A percentile compares a stretch with the other conserved stretches of the same genome.
These are phyloP conservation scores for Mesembrinibis cayennensis DNA, from an alignment of 2,113 vertebrate genomes.

Conservation along the genomic window DNA sequence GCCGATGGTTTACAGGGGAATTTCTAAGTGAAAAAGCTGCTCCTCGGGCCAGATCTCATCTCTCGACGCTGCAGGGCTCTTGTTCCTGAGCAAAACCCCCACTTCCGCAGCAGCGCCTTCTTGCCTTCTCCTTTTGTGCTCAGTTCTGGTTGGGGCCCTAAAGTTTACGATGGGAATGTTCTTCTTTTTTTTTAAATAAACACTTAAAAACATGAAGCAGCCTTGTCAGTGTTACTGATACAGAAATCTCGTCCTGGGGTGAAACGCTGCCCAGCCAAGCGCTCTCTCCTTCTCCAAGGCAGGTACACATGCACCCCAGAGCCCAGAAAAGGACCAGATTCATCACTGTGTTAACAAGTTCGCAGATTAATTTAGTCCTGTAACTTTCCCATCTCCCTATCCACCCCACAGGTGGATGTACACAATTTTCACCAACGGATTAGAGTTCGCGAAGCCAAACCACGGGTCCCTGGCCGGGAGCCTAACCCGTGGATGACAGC, in stretches of 20 bases:
- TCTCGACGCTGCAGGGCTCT: neutral
- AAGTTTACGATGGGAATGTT: neutral
- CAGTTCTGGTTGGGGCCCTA: neutral
- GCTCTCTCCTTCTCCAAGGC: neutral
- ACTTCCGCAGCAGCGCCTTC: conserved; percentile 1
- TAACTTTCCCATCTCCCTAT: neutral
- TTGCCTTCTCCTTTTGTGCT: conserved; percentile 43
- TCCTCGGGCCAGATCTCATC: neutral
- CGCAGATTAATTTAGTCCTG: neutral
- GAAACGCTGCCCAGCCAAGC: neutral
- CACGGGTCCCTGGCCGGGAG: neutral
- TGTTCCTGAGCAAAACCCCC: conserved; percentile 29
- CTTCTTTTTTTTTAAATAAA: neutral
- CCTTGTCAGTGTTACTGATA: rapidly evolving
- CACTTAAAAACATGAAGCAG: neutral
- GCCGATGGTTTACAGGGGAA: neutral
- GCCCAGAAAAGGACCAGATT: neutral
- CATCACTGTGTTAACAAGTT: rapidly evolving
- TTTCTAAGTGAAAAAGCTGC: neutral
- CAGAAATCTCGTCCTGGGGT: neutral
- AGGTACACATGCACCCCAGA: neutral
- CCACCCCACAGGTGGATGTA: neutral
- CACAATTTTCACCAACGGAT: rapidly evolving
- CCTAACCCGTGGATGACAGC: rapidly evolving
- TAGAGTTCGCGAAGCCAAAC: neutral